These are phyloP conservation scores for Pachypeltis micranthus DNA, from an alignment of 1,140 invertebrate genomes.

Conservation along the genomic window DNA sequence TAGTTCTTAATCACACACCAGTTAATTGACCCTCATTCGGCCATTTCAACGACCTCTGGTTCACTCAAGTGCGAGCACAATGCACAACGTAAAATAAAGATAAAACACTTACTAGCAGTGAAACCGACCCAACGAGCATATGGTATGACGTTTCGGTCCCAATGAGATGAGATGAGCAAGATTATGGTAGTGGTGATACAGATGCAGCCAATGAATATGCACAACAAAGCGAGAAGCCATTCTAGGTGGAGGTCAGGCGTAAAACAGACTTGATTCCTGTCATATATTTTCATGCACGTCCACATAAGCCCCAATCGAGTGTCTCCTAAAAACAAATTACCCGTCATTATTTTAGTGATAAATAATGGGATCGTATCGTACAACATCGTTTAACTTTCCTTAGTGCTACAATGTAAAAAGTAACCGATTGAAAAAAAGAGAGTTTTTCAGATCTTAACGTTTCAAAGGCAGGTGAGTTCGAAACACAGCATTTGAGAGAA, in stretches of 20 bases:
- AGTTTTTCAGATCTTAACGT: no score
- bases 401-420: no score
- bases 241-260: conserved; percentile 74
- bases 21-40: no score
- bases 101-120: conserved; percentile 70
- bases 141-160: conserved; percentile 79
- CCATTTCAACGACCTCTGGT: no score
- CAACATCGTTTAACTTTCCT: no score
- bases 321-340: conserved; percentile 50
- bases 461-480: no score
- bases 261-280: conserved; percentile 75
- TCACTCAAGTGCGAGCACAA: neutral
- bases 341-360: neutral
- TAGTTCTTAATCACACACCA: no score
- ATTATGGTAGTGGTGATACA: conserved; percentile 86
- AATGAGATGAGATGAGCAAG: conserved; percentile 72
- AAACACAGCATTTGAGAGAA: no score
- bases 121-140: conserved; percentile 93
- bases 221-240: conserved; percentile 80
- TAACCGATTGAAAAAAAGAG: no score
- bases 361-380: neutral
- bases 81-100: neutral
- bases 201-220: conserved; percentile 84
- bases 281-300: conserved; percentile 86
- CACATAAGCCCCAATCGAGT: conserved; percentile 83